phyloP scores from a whole-genome alignment of 1,140 invertebrate species.

The Idris sp. region DNA sequence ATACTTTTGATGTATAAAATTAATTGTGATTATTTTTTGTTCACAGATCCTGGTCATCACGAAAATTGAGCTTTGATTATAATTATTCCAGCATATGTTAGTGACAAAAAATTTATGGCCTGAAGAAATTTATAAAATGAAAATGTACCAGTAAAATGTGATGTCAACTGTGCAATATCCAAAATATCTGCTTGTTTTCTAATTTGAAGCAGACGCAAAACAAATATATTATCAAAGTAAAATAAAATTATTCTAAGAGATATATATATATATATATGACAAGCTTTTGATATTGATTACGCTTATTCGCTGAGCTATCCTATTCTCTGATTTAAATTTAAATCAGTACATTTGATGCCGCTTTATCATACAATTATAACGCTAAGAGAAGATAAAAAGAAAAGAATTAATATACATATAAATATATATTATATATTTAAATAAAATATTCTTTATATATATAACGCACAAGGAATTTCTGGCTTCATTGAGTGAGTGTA shows the following conservation, averaged over 20 bases:
- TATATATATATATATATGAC: conserved; percentile 28
- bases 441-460: not conserved
- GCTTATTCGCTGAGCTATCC: conserved; percentile 18
- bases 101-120: conserved; percentile 1
- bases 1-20: too few species aligned
- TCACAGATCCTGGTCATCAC: too few species aligned
- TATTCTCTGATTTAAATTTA: conserved; percentile 1
- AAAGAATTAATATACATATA: too few species aligned
- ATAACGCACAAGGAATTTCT: conserved; percentile 5
- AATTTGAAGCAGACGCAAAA: not conserved
- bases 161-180: conserved; percentile 35
- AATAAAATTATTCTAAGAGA: too few species aligned
- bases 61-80: too few species aligned
- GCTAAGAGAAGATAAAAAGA: too few species aligned
- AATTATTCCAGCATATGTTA: conserved; percentile 22
- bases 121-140: too few species aligned
- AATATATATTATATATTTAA: too few species aligned
- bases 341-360: conserved; percentile 17
- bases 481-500: conserved; percentile 11
- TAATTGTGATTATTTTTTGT: too few species aligned
- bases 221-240: conserved; percentile 19
- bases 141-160: conserved; percentile 22
- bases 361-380: too few species aligned
- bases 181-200: conserved; percentile 14
- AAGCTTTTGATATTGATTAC: conserved; percentile 27